A percentile compares a stretch with the other conserved stretches of the same genome.
Evolutionary conservation across 2,888 invertebrate species (phyloP).

Genomic region (Amaurobius ferox): DNA sequence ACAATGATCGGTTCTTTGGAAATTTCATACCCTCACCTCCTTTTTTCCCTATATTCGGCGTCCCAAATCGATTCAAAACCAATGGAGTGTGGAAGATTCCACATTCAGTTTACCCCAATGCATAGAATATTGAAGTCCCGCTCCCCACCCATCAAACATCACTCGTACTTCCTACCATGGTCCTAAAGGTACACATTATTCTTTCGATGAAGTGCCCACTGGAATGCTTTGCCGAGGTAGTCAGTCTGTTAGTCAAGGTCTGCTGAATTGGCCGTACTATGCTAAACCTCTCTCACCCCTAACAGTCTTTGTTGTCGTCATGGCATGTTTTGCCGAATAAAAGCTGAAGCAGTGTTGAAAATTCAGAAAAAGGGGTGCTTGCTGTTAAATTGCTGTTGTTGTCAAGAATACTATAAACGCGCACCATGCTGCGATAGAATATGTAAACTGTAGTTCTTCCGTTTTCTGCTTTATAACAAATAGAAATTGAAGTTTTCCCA

Average conservation of each 20-base stretch:
- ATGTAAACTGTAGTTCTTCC: too few relatives aligned
- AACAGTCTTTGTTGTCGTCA: background rate
- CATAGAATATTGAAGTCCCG: background rate
- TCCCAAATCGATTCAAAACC: slow-evolving; percentile 41
- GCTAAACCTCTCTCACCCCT: background rate
- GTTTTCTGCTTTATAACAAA: too few relatives aligned
- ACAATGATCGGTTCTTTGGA: too few relatives aligned
- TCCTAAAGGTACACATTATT: slow-evolving; percentile 67
- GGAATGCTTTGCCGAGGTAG: slow-evolving; percentile 30
- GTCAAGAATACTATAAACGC: background rate
- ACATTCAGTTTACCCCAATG: slow-evolving; percentile 6
- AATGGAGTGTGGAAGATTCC: slow-evolving; percentile 60
- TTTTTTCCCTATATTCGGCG: background rate
- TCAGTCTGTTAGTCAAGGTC: slow-evolving; percentile 68
- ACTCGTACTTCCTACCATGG: slow-evolving; percentile 44
- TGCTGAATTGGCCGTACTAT: slow-evolving; percentile 9
- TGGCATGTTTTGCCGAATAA: background rate
- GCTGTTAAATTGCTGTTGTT: slow-evolving; percentile 4
- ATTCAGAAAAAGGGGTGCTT: background rate
- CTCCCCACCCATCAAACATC: slow-evolving; percentile 50
- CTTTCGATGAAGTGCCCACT: slow-evolving; percentile 57
- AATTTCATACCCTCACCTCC: too few relatives aligned
- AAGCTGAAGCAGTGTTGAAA: slow-evolving; percentile 6
- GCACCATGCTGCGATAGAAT: too few relatives aligned
- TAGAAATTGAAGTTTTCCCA: too few relatives aligned